Conservation (phyloP, 2,113 vertebrate genomes). For the Chloropsis hardwickii region DNA sequence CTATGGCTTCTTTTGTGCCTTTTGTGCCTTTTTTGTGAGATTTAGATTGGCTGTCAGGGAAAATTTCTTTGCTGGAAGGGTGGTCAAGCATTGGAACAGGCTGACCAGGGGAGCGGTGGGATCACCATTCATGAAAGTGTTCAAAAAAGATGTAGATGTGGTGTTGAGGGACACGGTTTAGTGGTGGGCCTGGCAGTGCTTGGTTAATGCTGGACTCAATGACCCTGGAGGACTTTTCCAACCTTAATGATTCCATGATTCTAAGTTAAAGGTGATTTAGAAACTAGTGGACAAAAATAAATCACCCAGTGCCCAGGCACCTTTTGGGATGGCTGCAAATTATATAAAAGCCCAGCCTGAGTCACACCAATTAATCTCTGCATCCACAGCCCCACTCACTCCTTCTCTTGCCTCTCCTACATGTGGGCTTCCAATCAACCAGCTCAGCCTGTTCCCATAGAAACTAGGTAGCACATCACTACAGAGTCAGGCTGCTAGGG, state of each 20-base stretch:
- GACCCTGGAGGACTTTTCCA: not conserved
- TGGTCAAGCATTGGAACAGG: not conserved
- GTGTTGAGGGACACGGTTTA: not conserved
- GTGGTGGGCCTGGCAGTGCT: not conserved
- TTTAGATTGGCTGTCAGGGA: not conserved
- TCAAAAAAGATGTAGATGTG: not conserved
- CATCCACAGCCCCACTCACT: conserved; percentile 7
- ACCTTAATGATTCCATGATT: not conserved
- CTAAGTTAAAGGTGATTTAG: not conserved
- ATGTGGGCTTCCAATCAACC: conserved; percentile 20
- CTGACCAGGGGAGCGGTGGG: not conserved
- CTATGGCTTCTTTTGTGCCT: not conserved
- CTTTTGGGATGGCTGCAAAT: conserved; percentile 26
- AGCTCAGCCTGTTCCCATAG: conserved; percentile 57
- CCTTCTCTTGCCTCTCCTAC: not conserved
- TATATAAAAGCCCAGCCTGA: conserved; percentile 27
- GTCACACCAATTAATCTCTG: conserved; percentile 59
- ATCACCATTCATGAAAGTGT: not conserved
- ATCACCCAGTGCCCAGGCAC: not conserved
- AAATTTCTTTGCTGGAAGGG: not conserved
- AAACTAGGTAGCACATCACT: conserved; percentile 41
- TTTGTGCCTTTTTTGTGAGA: not conserved
- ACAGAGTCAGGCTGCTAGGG: not conserved
- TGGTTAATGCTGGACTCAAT: not conserved
- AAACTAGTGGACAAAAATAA: not conserved